Evolutionary conservation across 2,113 vertebrate species (phyloP).

Genomic region (Tragelaphus scriptus): DNA sequence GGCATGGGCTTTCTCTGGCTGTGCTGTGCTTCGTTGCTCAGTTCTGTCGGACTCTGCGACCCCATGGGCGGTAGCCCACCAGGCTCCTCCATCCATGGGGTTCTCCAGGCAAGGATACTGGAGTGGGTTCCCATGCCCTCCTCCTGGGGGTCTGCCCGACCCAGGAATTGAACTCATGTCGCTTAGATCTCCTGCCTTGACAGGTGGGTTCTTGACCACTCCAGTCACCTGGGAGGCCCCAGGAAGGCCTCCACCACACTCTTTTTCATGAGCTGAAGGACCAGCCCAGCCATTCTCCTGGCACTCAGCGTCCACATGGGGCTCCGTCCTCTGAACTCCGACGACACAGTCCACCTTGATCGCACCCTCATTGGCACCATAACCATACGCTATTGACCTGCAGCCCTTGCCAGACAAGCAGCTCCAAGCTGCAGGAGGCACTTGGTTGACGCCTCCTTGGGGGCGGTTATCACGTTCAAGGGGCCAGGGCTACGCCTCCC

Average conservation of each 20-base stretch:
- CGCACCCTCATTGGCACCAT: fast-evolving
- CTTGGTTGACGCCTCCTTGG: fast-evolving
- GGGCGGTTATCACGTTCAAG: neutral
- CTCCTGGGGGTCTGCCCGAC: neutral
- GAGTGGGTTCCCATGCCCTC: neutral
- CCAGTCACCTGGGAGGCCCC: fast-evolving
- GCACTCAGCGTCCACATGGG: fast-evolving
- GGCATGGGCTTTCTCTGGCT: neutral
- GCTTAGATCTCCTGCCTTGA: neutral
- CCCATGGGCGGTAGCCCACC: fast-evolving
- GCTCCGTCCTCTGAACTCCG: neutral
- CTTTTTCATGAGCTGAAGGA: fast-evolving
- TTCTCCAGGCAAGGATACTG: neutral
- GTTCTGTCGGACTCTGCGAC: fast-evolving
- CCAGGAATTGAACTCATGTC: fast-evolving
- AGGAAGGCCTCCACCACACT: fast-evolving
- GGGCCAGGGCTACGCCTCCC: fast-evolving
- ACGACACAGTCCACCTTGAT: fast-evolving
- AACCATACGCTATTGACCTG: fast-evolving
- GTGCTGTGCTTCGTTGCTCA: fast-evolving
- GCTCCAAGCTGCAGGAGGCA: neutral
- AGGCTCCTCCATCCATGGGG: neutral
- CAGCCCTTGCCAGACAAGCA: neutral
- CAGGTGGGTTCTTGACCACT: neutral
- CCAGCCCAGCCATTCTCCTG: fast-evolving